Evolutionary conservation across 2,888 invertebrate genomes (phyloP), one percentile per base, ranked within the genome.

Genomic region (Stenotaenia linearis): DNA sequence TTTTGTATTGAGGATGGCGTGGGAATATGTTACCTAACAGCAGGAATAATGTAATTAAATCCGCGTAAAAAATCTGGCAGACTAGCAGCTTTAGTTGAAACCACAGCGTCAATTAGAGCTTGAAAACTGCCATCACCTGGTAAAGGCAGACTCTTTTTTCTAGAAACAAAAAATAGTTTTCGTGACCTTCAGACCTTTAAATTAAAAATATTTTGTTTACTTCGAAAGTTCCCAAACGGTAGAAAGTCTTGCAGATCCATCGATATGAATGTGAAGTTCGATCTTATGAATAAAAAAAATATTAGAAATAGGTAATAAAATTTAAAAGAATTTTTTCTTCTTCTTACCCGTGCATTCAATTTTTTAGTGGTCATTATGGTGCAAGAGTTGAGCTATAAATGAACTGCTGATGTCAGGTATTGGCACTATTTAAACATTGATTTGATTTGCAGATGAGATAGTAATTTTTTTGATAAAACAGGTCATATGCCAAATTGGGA

Each of bases 51-150:
- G 35, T 87, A 84, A 45, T 83, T 83, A 82, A 88, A 88, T 3
- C 86, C 85, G 30, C 84, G 82, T 15, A 89, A 84, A 80, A 88
- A 88, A 77, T 84, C 82, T 10, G 83, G 82, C 40, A 89, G 83
- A 79, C 85, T 85, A 37, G 84, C 84, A 1, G 88, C 87, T 74
- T 85, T 83, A 50, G 85, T 84, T 4, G 86, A 84, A 7, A 86
- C 83, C 2, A 88, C 82, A 32, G 85, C 84, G 30, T 85, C 83
- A 80, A 85, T 85, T 7, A 89, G 82, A 28, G 86, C 88, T 40
- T 86, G 85, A 6, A 87, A 84, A 1, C 86, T 83, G n/a, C 86
- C 86, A 80, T 83, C 82, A 0, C 86, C 86, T 12, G 86, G 86
- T 1, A 86, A 82, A 4, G 81, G 80, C 21, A 78, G 1, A 15